Evolutionary conservation across 1,140 invertebrate species (phyloP).

Genomic region (Centruroides vittatus): DNA sequence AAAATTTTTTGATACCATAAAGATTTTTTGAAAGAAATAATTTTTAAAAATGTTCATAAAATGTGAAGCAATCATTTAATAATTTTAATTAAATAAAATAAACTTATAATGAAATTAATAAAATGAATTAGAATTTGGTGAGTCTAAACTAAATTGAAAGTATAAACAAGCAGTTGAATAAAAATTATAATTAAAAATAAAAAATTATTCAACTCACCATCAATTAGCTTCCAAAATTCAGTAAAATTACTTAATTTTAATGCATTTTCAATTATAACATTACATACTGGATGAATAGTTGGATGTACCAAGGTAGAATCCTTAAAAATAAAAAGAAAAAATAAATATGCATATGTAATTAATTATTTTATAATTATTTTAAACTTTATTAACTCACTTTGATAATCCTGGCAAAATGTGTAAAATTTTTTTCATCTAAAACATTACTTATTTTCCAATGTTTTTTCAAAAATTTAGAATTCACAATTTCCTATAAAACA

Average conservation of each 20-base stretch:
- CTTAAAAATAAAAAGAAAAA: conserved; percentile 1
- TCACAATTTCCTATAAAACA: conserved; percentile 26
- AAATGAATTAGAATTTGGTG: too few species aligned
- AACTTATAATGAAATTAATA: too few species aligned
- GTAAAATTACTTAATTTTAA: conserved; percentile 1
- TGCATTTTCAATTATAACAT: background rate
- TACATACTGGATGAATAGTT: conserved; percentile 13
- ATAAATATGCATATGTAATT: background rate
- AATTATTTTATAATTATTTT: background rate
- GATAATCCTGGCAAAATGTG: conserved; percentile 38
- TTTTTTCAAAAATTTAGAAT: conserved; percentile 37
- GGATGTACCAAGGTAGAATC: conserved; percentile 12
- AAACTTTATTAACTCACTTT: conserved; percentile 34
- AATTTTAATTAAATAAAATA: too few species aligned
- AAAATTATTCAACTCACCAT: conserved; percentile 4
- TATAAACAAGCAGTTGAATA: background rate
- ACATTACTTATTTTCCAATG: conserved; percentile 36
- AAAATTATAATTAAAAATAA: background rate
- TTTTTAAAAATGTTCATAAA: too few species aligned
- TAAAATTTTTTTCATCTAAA: conserved; percentile 38
- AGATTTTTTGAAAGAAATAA: too few species aligned
- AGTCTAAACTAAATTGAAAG: background rate
- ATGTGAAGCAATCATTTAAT: too few species aligned
- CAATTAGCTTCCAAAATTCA: conserved; percentile 8
- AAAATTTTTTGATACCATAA: too few species aligned